Conservation (phyloP, 1,140 invertebrate species). For the Drosophila asahinai region DNA sequence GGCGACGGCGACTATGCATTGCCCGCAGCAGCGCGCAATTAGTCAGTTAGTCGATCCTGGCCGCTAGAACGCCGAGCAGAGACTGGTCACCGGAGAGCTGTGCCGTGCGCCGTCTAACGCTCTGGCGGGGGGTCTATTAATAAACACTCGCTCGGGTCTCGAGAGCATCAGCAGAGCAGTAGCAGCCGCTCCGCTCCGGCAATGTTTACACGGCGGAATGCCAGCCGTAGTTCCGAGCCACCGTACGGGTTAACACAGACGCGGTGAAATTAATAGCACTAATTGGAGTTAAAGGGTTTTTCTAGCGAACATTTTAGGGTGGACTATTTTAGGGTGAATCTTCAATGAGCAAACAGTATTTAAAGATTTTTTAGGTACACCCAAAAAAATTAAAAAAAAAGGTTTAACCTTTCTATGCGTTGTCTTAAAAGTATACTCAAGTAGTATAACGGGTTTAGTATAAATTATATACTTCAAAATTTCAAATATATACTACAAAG, state of each 20-base stretch:
- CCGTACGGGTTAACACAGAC: conserved; percentile 13
- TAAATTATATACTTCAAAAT: too few relatives aligned
- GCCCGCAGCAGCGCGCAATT: conserved; percentile 25
- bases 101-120: conserved; percentile 59
- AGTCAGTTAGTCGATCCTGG: conserved; percentile 56
- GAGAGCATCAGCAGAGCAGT: conserved; percentile 21
- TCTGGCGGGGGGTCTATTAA: conserved; percentile 66
- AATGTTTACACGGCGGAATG: conserved; percentile 42
- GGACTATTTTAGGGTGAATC: too few relatives aligned
- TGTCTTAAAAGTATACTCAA: too few relatives aligned
- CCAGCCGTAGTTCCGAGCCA: conserved; percentile 9
- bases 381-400: too few relatives aligned
- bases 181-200: conserved; percentile 10
- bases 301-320: background rate
- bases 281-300: background rate
- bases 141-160: conserved; percentile 57
- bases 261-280: conserved; percentile 1
- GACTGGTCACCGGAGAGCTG: conserved; percentile 48
- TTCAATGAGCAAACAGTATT: too few relatives aligned
- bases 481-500: too few relatives aligned
- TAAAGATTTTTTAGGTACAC: too few relatives aligned
- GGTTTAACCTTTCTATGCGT: too few relatives aligned
- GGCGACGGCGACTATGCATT: conserved; percentile 56
- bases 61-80: conserved; percentile 59
- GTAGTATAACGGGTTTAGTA: too few relatives aligned